Evolutionary conservation across 2,797 vertebrate genomes (phyloP), one percentile per base, ranked within the genome.

Genomic region (Philypnodon macrostomus): DNA sequence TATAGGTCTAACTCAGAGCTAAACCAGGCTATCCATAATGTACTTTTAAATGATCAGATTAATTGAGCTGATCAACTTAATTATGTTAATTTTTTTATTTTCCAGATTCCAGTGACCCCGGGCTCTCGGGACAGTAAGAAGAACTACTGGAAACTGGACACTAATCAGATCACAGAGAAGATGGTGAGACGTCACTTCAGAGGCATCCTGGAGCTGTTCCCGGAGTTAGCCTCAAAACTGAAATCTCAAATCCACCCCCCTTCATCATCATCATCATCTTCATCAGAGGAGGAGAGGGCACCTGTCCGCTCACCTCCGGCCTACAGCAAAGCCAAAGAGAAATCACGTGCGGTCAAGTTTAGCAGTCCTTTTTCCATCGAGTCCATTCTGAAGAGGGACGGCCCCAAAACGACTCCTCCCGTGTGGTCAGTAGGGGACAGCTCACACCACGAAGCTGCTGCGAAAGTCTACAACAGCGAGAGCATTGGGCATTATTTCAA

Each of bases 111-210:
- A 12, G 12, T 84, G 18, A 36, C 60, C n/a, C 71, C 71, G 12
- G 45, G 72, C 12, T 60, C 50, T 7, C 29, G 55, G 7, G 63
- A 67, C 17, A 67, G 78, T 11, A 84, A 77, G 46, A 85, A 61
- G 23, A 90, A 86, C 74, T 88, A 74, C 60, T 89, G 88, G 89
- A 88, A 80, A 68, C 76, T 90, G 42, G 87, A 90, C 26, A 44
- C 60, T 19, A 59, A 45, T 51, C 70, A 72, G 32, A 85, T 90
- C 59, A 87, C 88, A 6, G 58, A 49, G 2, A 88, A 88, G 71
- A 88, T 88, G 85, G 75, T 81, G 36, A 84, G 79, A 10, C 84
- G 88, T 27, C 87, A 90, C 62, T 89, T 90, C 46, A 83, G 72
- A 35, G 73, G 65, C 1, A 60, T 84, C 41, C 64, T 79, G 55